Evolutionary conservation across 2,888 invertebrate genomes (phyloP).

Genomic region (Cephus spinipes): DNA sequence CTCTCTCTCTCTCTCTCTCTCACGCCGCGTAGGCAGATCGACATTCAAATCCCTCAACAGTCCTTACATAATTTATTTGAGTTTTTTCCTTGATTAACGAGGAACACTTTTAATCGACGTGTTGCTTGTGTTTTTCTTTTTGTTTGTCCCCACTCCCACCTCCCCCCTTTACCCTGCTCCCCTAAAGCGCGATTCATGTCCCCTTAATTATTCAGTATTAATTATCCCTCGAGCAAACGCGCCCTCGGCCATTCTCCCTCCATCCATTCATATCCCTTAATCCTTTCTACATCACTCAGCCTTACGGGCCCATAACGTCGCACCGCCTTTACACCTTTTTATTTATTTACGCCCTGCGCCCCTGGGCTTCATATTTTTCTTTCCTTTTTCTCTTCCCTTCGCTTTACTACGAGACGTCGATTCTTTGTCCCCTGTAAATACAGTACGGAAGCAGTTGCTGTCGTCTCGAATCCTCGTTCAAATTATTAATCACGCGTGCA

Average conservation of each 20-base stretch:
- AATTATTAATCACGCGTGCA: no score
- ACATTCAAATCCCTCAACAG: conserved; percentile 16
- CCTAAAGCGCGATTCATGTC: not conserved
- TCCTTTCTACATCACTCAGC: no score
- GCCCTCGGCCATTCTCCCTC: not conserved
- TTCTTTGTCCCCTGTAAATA: conserved; percentile 6
- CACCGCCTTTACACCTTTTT: not conserved
- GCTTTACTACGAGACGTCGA: not conserved
- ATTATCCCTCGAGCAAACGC: conserved; percentile 13
- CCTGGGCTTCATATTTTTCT: conserved; percentile 27
- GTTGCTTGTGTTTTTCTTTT: conserved; percentile 11
- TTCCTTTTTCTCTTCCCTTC: conserved; percentile 13
- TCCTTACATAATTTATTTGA: conserved; percentile 17
- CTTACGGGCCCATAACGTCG: not conserved
- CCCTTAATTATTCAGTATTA: conserved; percentile 19
- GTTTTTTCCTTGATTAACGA: conserved; percentile 19
- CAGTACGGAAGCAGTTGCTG: not conserved
- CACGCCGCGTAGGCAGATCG: conserved; percentile 5
- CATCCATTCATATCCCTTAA: not conserved
- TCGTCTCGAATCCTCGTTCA: no score
- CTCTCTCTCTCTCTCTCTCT: conserved; percentile 16
- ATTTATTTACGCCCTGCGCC: conserved; percentile 17
- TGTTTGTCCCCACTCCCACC: not conserved
- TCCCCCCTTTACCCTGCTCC: not conserved
- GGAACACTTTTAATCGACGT: conserved; percentile 8